phyloP scores from a whole-genome alignment of 2,797 vertebrate species.

The Microctenopoma stevenorrisi region DNA sequence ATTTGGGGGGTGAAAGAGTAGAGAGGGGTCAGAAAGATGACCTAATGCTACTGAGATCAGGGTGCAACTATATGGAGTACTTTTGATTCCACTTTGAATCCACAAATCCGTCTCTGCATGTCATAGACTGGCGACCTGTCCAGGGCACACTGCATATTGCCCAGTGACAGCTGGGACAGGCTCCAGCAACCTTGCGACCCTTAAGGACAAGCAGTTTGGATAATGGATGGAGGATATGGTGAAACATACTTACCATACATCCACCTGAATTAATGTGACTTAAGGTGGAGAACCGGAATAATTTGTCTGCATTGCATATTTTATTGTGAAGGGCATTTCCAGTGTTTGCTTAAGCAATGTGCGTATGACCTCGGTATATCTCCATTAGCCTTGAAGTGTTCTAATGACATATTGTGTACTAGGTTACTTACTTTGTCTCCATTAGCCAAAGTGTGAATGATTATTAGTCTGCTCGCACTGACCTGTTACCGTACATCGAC shows the following conservation, averaged over 20 bases:
- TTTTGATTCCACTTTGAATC: constrained; percentile 7
- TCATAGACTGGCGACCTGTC: no score
- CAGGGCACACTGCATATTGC: no score
- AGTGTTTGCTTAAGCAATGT: constrained; percentile 47
- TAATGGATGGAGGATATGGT: not conserved
- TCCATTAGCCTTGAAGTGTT: constrained; percentile 73
- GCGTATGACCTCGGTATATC: constrained; percentile 55
- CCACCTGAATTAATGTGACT: constrained; percentile 32
- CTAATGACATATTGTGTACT: constrained; percentile 68
- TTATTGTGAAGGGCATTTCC: constrained; percentile 50
- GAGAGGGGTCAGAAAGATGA: not conserved
- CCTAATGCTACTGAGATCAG: constrained; percentile 24
- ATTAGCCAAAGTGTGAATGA: constrained; percentile 76
- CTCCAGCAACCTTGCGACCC: no score
- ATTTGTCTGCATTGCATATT: constrained; percentile 37
- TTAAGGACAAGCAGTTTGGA: no score
- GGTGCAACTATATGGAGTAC: constrained; percentile 9
- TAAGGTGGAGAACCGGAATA: constrained; percentile 37
- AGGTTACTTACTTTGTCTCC: constrained; percentile 79
- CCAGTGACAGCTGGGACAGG: no score
- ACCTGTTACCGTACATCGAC: constrained; percentile 63
- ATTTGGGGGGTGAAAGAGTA: not conserved
- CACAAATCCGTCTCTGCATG: no score
- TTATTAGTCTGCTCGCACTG: constrained; percentile 73
- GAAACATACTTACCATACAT: constrained; percentile 25